Base-by-base conservation (phyloP, 2,797 vertebrate genomes). In the Lepidocolaptes lacrymiger region DNA sequence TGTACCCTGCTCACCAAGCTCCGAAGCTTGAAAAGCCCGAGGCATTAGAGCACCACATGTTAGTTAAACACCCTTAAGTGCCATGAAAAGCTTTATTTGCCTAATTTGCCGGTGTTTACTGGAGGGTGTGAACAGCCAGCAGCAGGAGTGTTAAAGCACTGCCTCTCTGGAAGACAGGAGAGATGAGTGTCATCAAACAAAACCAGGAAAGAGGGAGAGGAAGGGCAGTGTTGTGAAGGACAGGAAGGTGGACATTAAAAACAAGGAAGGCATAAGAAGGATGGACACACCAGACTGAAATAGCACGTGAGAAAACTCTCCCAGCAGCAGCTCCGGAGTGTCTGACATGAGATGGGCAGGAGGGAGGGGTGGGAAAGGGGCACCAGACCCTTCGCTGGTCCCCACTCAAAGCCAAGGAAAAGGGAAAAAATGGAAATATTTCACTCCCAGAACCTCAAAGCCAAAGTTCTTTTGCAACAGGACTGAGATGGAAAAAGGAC, bases 151-250 rank as follows among this genome's bases (percentile, higher is more conserved):
- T 54, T 88, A 7, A 77, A 75, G 59, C 14, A 2, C 51, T 36
- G 37, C 2, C 4, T 30, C 77, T 21, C 64, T 75, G 67, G 56
- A 93, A 92, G 89, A 78, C 39, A 48, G 4, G 76, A 84, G 85
- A 54, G 87, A 73, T 73, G 85, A 54, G 75, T 88, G 36, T 30
- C 58, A 59, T 67, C 87, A 89, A 73, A 92, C 82, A 96, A 91
- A 95, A 63, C 89, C 95, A 94, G 95, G 89, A 84, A 91, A 86
- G 91, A 91, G 83, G 82, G 76, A 94, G 89, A 94, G 92, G 93
- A 95, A 96, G 92, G 95, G 91, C 91, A 95, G 41, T 1, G 44
- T 51, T 77, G 85, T 0, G 78, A 91, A 91, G 88, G 92, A 80
- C 82, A 84, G 95, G 95, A 92, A 94, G 89, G 91, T 91, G 92